Evolutionary conservation across 2,797 vertebrate species (phyloP).

Genomic region (Acanthurus leucopareius): DNA sequence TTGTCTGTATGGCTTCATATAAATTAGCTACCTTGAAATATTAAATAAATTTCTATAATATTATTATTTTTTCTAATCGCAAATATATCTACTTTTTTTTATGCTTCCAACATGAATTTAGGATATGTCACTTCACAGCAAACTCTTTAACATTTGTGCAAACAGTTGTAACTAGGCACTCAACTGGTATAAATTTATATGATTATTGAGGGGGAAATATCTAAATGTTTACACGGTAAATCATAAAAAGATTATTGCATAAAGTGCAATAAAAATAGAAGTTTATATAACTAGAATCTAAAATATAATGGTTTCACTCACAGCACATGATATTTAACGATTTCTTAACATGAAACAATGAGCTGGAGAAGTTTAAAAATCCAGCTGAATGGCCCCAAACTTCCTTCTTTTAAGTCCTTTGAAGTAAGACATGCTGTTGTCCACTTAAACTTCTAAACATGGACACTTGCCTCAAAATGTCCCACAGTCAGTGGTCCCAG

Average conservation of each 20-base stretch:
- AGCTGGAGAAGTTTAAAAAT: slow-evolving; percentile 20
- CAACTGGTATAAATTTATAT: slow-evolving; percentile 35
- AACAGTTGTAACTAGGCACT: slow-evolving; percentile 66
- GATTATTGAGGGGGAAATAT: slow-evolving; percentile 23
- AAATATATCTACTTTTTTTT: slow-evolving; percentile 23
- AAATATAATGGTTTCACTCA: slow-evolving; percentile 35
- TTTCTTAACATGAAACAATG: slow-evolving; percentile 6
- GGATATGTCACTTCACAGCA: slow-evolving; percentile 53
- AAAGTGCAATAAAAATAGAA: slow-evolving; percentile 72
- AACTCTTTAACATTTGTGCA: slow-evolving; percentile 46
- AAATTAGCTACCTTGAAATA: slow-evolving; percentile 52
- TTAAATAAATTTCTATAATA: slow-evolving; percentile 57
- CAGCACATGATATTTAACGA: slow-evolving; percentile 18
- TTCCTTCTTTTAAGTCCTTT: slow-evolving; percentile 10
- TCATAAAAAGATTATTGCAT: slow-evolving; percentile 73
- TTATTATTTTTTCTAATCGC: slow-evolving; percentile 39
- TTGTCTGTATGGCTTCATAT: slow-evolving; percentile 80
- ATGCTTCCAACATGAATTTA: slow-evolving; percentile 30
- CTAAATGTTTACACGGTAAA: slow-evolving; percentile 84
- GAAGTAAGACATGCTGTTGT: background rate
- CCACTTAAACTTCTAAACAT: slow-evolving; percentile 13
- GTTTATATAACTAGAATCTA: slow-evolving; percentile 33
- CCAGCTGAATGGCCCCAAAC: slow-evolving; percentile 35
- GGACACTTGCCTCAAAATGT: background rate
- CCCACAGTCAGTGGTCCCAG: slow-evolving; percentile 30